Conservation (phyloP, 2,888 invertebrate genomes). For the Dasysyrphus albostriatus region DNA sequence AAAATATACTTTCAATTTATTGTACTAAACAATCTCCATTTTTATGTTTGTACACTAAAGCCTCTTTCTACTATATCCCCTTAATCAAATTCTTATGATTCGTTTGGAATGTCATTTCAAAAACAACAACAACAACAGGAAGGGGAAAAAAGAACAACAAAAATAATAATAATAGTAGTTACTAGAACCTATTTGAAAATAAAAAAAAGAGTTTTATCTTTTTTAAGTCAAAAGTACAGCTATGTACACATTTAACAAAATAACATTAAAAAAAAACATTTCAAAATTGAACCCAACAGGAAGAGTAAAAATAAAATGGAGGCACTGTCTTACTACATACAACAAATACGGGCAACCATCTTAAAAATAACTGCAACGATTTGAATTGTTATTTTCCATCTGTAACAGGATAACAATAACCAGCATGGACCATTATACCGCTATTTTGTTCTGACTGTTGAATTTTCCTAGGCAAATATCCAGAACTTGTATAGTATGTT, state of each 20-base stretch:
- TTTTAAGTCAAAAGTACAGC: slow-evolving; percentile 24
- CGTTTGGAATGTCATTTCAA: background rate
- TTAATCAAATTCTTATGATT: slow-evolving; percentile 18
- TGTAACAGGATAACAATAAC: slow-evolving; percentile 67
- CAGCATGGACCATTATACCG: slow-evolving; percentile 68
- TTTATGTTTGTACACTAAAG: no score
- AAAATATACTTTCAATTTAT: no score
- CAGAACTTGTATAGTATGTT: slow-evolving; percentile 25
- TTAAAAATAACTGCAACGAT: slow-evolving; percentile 53
- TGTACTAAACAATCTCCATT: no score
- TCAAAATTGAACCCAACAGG: background rate
- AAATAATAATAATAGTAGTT: background rate
- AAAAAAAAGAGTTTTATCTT: slow-evolving; percentile 1
- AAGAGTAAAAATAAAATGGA: slow-evolving; percentile 1
- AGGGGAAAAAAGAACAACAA: background rate
- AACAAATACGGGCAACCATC: slow-evolving; percentile 28
- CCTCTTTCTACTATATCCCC: no score
- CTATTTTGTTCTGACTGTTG: slow-evolving; percentile 50
- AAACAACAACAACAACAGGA: background rate
- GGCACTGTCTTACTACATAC: background rate
- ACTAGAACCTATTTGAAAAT: slow-evolving; percentile 13
- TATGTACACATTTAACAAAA: background rate
- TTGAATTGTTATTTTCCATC: slow-evolving; percentile 68
- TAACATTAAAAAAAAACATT: background rate
- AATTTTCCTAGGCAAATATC: slow-evolving; percentile 56